These are phyloP conservation scores for Drosophila paracracens DNA, from an alignment of 2,888 invertebrate species.

Conservation along the genomic window DNA sequence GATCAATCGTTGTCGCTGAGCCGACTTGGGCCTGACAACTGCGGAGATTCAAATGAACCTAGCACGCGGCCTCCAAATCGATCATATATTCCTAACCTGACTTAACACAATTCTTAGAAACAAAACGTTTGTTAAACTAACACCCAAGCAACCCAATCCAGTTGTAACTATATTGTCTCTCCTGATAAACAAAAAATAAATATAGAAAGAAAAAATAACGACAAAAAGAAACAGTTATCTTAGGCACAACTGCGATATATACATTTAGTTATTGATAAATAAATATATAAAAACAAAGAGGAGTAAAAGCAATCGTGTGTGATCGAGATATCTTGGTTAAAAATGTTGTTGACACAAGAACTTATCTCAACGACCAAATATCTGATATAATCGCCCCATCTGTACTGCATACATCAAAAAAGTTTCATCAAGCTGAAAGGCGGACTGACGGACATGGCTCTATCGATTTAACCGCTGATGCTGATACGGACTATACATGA, in stretches of 20 bases:
- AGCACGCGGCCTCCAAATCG: background rate
- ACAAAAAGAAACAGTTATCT: too few relatives aligned
- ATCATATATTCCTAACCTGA: background rate
- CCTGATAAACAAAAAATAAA: too few relatives aligned
- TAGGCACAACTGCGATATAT: too few relatives aligned
- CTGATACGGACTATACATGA: background rate
- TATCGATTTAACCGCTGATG: background rate
- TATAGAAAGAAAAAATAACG: too few relatives aligned
- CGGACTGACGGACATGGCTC: background rate
- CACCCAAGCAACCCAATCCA: too few relatives aligned
- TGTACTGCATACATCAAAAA: too few relatives aligned
- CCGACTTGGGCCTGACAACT: background rate
- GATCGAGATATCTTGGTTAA: background rate
- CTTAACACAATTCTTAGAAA: too few relatives aligned
- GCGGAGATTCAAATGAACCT: background rate
- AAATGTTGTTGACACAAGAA: background rate
- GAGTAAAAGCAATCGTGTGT: background rate
- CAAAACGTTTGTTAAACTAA: too few relatives aligned
- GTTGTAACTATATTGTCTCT: too few relatives aligned
- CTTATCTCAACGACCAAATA: background rate
- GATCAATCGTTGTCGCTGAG: background rate
- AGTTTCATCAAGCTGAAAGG: background rate
- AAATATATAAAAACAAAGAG: background rate
- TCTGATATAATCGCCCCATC: background rate
- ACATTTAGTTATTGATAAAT: background rate